Evolutionary conservation across 2,888 invertebrate genomes (phyloP), one percentile per base, ranked within the genome.

Genomic region (Agrypnus murinus): DNA sequence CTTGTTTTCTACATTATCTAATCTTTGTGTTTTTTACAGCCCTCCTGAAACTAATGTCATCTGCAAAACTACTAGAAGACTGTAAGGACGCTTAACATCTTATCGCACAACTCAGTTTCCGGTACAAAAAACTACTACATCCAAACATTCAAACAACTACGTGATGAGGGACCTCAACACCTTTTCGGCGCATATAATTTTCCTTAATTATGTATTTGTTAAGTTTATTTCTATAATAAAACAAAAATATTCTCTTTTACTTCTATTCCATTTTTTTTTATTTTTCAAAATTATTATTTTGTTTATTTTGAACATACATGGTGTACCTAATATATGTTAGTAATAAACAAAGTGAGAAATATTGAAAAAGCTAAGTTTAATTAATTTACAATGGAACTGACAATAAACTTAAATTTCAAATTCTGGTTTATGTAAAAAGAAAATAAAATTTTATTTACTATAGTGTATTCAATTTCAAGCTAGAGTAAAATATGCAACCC

Each of bases 101-200:
- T 43, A 25, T 4, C 12, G 2, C 38, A 38, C 15, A 50, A 46
- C 9, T 10, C 45, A 43, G 31, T 31, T 45, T 60, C 15, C 31
- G 45, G 12, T 46, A 45, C 32, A 10, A 14, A 58, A 57, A 46
- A 55, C 19, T 19, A 32, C 14, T 31, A 34, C 15, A 12, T 17
- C 15, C 15, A 55, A 34, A 67, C 68, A 68, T 68, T 68, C 68
- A 68, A 68, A 68, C 68, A 68, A 48, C 60, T 68, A 62, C 40
- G 38, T 48, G 40, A 14, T 32, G 68, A 63, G 68, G 68, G 68
- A 68, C 68, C 63, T 60, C 45, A 48, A 31, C 50, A 57, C 45
- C 3, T 15, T 55, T 34, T 50, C 36, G 15, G 58, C 58, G 58
- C 58, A 58, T 43, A 58, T 58, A 58, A 58, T 58, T 58, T 58